Base-by-base conservation (phyloP, 2,113 vertebrate species). In the Amphilophus citrinellus region DNA sequence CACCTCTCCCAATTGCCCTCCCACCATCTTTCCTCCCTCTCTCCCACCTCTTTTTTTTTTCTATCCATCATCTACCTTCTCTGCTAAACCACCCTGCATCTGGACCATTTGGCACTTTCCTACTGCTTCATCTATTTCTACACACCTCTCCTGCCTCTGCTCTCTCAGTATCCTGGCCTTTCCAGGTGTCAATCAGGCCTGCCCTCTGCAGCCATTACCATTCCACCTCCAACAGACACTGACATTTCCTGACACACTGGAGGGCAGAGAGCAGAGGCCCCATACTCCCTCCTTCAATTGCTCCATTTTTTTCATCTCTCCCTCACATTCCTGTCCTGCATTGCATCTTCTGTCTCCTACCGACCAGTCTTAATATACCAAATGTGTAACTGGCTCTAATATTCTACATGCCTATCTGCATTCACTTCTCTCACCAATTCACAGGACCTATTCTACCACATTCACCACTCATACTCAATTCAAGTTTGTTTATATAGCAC, bases 141-240 rank as follows among this genome's bases (percentile, higher is more conserved):
- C 63, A 57, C 58, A 24, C 10, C 32, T 42, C 73, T 73, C 30
- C 65, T 61, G 35, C 53, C 68, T 63, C 42, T 7, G 18, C 82
- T 77, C 77, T 87, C 80, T 86, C 87, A 24, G 86, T 89, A 82
- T 82, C 89, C 77, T 89, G 87, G 90, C 89, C 93, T 94, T 95
- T 93, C 80, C 17, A 57, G 56, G 62, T 92, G 94, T 92, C 93
- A 94, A 92, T 94, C 91, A 92, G 77, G 66, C 84, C 89, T 84
- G 91, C 91, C 87, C 88, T 89, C 78, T 82, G 89, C 84, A 88
- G 73, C 90, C 88, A 94, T 95, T 95, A 95, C 88, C 90, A 80
- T 84, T 92, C 84, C 90, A 93, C 90, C 91, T 95, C 92, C 88
- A 92, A 88, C 87, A 87, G 68, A 77, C 62, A 56, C 88, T 93